A percentile compares a stretch with the other conserved stretches of the same genome.
Evolutionary conservation across 1,140 invertebrate genomes (phyloP).

Genomic region (Colletes gigas): DNA sequence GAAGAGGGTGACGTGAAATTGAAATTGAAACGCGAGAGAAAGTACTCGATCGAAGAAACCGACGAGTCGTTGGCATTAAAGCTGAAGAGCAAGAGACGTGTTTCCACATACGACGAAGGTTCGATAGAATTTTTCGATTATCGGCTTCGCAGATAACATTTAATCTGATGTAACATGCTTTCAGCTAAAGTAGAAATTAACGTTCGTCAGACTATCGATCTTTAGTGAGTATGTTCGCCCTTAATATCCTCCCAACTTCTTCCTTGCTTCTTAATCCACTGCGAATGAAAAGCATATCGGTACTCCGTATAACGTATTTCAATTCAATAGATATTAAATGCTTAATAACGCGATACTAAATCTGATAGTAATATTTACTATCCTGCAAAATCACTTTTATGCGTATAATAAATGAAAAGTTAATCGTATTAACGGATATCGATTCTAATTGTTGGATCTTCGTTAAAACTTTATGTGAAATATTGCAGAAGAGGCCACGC

Average conservation of each 20-base stretch:
- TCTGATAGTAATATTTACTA: not conserved
- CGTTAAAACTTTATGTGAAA: slow-evolving; percentile 21
- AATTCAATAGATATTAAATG: slow-evolving; percentile 10
- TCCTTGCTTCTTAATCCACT: slow-evolving; percentile 33
- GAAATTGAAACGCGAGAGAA: slow-evolving; percentile 81
- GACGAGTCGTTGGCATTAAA: slow-evolving; percentile 85
- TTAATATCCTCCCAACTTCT: slow-evolving; percentile 4
- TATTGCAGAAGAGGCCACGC: slow-evolving; percentile 82
- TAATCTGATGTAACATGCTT: slow-evolving; percentile 54
- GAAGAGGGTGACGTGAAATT: slow-evolving; percentile 81
- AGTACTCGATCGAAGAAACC: slow-evolving; percentile 77
- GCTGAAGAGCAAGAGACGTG: slow-evolving; percentile 74
- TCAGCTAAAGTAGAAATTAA: slow-evolving; percentile 44
- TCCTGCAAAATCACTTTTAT: not conserved
- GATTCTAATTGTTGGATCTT: not conserved
- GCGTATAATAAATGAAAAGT: not conserved
- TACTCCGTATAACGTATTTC: slow-evolving; percentile 35
- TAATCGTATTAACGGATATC: slow-evolving; percentile 7
- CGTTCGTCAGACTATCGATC: slow-evolving; percentile 5
- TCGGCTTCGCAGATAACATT: slow-evolving; percentile 32
- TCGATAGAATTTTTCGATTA: slow-evolving; percentile 55
- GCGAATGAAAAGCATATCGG: slow-evolving; percentile 77
- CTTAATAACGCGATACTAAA: not conserved
- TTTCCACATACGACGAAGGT: slow-evolving; percentile 86
- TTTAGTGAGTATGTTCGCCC: slow-evolving; percentile 36